phyloP scores from a whole-genome alignment of 2,888 invertebrate genomes.

The Meiosimyza platycephala region DNA sequence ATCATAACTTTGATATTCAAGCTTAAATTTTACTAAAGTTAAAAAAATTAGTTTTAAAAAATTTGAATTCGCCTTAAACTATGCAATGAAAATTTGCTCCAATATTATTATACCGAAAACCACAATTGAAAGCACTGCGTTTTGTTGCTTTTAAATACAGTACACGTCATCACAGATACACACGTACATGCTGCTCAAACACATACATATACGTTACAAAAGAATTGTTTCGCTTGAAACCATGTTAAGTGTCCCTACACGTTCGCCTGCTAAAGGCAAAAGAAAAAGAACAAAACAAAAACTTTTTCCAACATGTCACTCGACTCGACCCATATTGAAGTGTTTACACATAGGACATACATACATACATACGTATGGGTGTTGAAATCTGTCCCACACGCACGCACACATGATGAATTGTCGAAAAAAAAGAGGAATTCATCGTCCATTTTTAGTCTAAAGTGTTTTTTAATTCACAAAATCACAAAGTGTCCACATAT shows the following conservation, averaged over 20 bases:
- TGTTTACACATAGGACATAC: neutral
- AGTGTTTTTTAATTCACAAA: conserved; percentile 36
- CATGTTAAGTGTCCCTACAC: conserved; percentile 16
- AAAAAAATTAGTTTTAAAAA: no score
- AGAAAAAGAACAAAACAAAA: no score
- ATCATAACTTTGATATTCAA: no score
- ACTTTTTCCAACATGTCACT: conserved; percentile 19
- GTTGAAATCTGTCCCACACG: neutral
- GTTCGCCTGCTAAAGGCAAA: neutral
- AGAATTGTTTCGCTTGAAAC: conserved; percentile 20
- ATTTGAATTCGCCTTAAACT: no score
- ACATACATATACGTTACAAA: neutral
- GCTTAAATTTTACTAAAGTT: no score
- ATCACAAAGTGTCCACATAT: neutral
- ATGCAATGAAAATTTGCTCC: no score
- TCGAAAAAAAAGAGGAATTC: neutral
- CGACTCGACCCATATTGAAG: conserved; percentile 16
- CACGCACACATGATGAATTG: conserved; percentile 17
- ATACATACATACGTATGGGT: neutral
- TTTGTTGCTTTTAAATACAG: no score
- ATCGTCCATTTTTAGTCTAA: conserved; percentile 24
- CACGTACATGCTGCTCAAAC: neutral
- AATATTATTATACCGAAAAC: no score
- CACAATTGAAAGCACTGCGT: no score
- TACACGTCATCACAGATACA: neutral